Base-by-base conservation (phyloP, 2,113 vertebrate genomes). In the Corvus moneduloides region DNA sequence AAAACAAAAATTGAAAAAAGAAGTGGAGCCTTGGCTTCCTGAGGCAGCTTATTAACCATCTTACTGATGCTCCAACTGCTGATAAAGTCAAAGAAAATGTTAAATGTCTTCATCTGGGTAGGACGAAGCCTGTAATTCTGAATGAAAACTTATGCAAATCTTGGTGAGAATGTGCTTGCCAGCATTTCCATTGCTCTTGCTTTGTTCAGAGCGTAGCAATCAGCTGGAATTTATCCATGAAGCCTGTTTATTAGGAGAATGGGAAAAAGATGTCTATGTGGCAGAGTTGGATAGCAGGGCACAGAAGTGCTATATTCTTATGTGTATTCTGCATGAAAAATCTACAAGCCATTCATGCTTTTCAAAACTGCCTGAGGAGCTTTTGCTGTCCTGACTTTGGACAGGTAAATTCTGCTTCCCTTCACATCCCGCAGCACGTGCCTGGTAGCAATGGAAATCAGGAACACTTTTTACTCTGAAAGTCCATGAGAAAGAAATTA, bases 191-290 rank as follows among this genome's bases (percentile, higher is more conserved):
- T 64, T 78, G 64, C 64, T 52, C 55, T 80, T 80, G 46, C 59
- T 94, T 86, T 94, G 68, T 84, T 81, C 76, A 78, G 76, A 83
- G 52, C n/a, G 10, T 2, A 81, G 66, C 76, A 81, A 68, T 75
- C 76, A 87, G 64, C 41, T 96, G 90, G 93, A 84, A 78, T 84
- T 84, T 86, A 49, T 84, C 79, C 88, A 75, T 30, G 35, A 89
- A 6, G 41, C 20, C 41, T 75, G 52, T 48, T 81, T 64, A 52
- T 91, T 80, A 56, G 73, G 66, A 75, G 76, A 94, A 95, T 78
- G 76, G 52, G 68, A 46, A 86, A 92, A 94, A 94, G 64, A 72
- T 75, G 85, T 86, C 56, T 74, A 1, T 41, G 44, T 2, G 1
- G 49, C 1, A 3, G 58, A 81, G n/a, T 43, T 33, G 58, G 46